Conservation (phyloP, 1,140 invertebrate genomes). For the Bombus consobrinus region DNA sequence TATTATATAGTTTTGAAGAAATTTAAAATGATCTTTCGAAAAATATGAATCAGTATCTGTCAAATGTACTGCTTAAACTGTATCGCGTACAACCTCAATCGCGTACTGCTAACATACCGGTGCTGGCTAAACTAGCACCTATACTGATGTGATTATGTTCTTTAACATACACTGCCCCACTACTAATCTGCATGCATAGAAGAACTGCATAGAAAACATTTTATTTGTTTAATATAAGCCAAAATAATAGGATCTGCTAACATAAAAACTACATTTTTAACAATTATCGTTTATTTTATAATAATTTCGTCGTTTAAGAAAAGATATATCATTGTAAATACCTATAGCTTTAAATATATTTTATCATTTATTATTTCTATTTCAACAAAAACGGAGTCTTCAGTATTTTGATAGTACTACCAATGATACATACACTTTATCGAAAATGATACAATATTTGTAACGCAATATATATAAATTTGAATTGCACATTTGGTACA, state of each 20-base stretch:
- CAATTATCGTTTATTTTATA: background rate
- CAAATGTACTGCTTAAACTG: background rate
- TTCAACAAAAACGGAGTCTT: background rate
- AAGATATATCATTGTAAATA: background rate
- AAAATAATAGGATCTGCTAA: background rate
- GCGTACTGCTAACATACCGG: constrained; percentile 37
- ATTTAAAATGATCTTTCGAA: background rate
- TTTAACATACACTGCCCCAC: constrained; percentile 8
- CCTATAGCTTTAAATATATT: background rate
- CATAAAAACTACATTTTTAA: background rate
- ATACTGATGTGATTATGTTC: constrained; percentile 32
- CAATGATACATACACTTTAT: background rate
- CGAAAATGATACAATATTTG: background rate
- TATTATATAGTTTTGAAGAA: background rate
- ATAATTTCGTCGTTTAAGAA: background rate
- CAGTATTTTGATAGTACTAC: background rate
- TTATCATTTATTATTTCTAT: background rate
- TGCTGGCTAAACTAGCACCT: background rate
- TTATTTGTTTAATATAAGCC: constrained; percentile 4
- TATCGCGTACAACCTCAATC: constrained; percentile 21
- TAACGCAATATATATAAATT: background rate
- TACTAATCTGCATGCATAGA: background rate
- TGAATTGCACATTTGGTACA: background rate
- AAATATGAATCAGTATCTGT: background rate
- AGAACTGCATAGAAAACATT: background rate